Evolutionary conservation across 2,113 vertebrate species (phyloP), one percentile per base, ranked within the genome.

Genomic region (Melanerpes aurifrons): DNA sequence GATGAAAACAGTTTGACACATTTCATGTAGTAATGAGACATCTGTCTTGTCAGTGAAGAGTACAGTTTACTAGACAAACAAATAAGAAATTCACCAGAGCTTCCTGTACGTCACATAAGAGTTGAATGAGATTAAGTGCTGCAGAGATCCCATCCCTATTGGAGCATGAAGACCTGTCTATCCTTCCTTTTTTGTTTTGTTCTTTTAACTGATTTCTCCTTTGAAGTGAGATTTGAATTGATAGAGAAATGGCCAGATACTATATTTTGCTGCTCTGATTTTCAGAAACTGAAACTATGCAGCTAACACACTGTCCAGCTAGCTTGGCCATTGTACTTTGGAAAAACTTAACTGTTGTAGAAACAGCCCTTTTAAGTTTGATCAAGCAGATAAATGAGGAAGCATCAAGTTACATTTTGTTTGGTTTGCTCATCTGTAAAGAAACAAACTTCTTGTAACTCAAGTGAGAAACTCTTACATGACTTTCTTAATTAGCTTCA

Each of bases 51-150:
- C 48, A 59, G 3, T 2, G 71, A 74, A 66, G 32, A 63, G 9
- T 54, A 3, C 20, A 31, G 12, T 26, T 77, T 67, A n/a, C 10
- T 32, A 40, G 18, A n/a, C 21, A 81, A 81, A 35, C 18, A 61
- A n/a, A 13, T 29, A 32, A 29, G 17, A n/a, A 57, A 84, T 14
- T 72, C 15, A 37, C 15, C 61, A 81, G 40, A 75, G 18, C 10
- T 22, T 12, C 1, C 0, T 22, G 2, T 61, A 10, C 45, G 9
- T 58, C 25, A 22, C 4, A 0, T 74, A 59, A 62, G 20, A 67
- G 15, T 12, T 75, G n/a, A 71, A 53, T 53, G 37, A 86, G 18
- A 79, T 68, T 54, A 66, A 90, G 62, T 16, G 15, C 3, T 71
- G 21, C 48, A 68, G 57, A 68, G 69, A 64, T 63, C 31, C 19